Evolutionary conservation across 2,113 vertebrate species (phyloP).

Genomic region (Desmodus rotundus): DNA sequence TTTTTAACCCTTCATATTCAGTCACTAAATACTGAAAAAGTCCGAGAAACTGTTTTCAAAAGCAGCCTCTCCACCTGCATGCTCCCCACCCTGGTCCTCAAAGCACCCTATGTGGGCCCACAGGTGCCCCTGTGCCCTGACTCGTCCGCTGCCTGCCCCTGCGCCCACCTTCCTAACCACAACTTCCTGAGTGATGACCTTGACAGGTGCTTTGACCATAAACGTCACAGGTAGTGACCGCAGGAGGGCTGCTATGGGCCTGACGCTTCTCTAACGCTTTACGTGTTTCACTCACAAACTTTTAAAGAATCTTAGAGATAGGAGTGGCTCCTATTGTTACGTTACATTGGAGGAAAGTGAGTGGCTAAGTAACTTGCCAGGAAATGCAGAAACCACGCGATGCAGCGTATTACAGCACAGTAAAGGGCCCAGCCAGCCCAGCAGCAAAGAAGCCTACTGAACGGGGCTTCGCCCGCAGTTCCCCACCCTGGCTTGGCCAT

Average conservation of each 20-base stretch:
- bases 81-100: neutral
- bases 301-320: neutral
- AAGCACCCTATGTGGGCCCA: neutral
- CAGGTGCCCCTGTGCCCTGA: neutral
- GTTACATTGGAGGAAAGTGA: neutral
- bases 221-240: neutral
- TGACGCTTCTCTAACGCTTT: neutral
- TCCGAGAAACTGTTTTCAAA: neutral
- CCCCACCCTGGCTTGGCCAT: neutral
- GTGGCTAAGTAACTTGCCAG: neutral
- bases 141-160: no score
- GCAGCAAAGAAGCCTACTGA: neutral
- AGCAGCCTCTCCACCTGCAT: neutral
- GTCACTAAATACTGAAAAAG: neutral
- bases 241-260: neutral
- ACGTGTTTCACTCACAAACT: neutral
- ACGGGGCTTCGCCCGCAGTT: neutral
- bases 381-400: neutral
- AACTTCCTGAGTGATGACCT: neutral
- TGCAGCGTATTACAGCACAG: neutral
- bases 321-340: neutral
- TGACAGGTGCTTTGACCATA: neutral
- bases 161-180: neutral
- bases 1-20: neutral
- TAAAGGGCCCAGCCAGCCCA: neutral